Evolutionary conservation across 1,140 invertebrate genomes (phyloP).

Genomic region (Acromyrmex echinatior): DNA sequence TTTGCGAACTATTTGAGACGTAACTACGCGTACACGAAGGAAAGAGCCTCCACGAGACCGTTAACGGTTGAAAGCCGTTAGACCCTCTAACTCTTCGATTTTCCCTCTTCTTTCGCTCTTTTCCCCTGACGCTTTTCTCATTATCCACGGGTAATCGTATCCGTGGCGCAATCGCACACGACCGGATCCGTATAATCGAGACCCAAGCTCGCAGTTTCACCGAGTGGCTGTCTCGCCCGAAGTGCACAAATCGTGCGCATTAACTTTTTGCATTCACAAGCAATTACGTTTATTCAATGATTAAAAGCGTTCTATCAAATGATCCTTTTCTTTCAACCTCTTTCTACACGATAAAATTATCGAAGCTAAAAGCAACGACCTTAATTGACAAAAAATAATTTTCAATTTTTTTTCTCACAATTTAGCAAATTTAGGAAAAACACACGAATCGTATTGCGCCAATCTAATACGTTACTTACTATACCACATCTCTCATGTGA

Average conservation of each 20-base stretch:
- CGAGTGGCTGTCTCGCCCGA: constrained; percentile 1
- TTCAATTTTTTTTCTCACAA: neutral
- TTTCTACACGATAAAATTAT: neutral
- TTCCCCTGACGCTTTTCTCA: constrained; percentile 25
- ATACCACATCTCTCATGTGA: neutral
- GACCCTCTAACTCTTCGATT: constrained; percentile 33
- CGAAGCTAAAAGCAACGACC: neutral
- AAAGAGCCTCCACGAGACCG: constrained; percentile 20
- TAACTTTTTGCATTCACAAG: neutral
- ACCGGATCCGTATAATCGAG: constrained; percentile 31
- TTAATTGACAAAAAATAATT: neutral
- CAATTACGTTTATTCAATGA: constrained; percentile 3
- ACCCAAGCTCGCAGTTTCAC: constrained; percentile 15
- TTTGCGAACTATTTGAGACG: constrained; percentile 46
- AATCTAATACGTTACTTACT: constrained; percentile 17
- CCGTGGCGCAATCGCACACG: constrained; percentile 29
- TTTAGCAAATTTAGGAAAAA: neutral
- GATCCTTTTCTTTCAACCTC: neutral
- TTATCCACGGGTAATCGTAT: constrained; percentile 53
- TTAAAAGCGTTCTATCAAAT: constrained; percentile 3
- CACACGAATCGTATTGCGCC: neutral
- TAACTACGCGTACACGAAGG: constrained; percentile 23
- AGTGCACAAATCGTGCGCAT: constrained; percentile 2
- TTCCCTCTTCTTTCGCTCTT: constrained; percentile 16
- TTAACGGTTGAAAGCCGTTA: constrained; percentile 45